A percentile compares a stretch with the other conserved stretches of the same genome.
Conservation (phyloP, 2,888 invertebrate species). For the Eilema sororculum region DNA sequence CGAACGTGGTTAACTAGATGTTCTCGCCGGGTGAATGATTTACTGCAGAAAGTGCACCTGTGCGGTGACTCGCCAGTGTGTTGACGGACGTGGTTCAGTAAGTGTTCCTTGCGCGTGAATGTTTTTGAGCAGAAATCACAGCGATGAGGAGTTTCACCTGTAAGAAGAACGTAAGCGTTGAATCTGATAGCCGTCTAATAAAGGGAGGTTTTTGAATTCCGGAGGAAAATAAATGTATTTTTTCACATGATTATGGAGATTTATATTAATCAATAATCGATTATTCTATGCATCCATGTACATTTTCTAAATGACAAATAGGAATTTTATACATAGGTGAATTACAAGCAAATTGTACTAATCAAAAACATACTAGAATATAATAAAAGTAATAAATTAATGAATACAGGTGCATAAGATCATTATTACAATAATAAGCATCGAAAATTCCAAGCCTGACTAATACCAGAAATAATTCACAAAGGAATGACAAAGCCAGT, state of each 20-base stretch:
- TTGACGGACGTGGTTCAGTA: constrained; percentile 92
- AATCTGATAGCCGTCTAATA: background rate
- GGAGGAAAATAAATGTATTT: background rate
- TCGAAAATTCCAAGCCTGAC: constrained; percentile 68
- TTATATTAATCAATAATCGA: background rate
- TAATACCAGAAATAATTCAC: constrained; percentile 54
- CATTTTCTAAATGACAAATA: background rate
- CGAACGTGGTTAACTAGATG: constrained; percentile 95
- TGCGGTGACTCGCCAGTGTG: constrained; percentile 94
- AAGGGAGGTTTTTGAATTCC: background rate
- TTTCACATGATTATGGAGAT: background rate
- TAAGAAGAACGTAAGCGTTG: constrained; percentile 19
- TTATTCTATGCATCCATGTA: background rate
- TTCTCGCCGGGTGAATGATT: constrained; percentile 95
- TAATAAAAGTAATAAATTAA: constrained; percentile 10
- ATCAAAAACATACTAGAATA: background rate
- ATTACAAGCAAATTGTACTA: background rate
- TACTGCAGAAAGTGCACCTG: constrained; percentile 94
- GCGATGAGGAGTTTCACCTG: constrained; percentile 91
- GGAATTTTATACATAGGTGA: background rate
- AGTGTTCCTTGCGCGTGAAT: constrained; percentile 92
- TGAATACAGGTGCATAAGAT: background rate
- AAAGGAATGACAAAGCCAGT: constrained; percentile 2
- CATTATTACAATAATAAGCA: constrained; percentile 1
- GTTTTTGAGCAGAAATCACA: constrained; percentile 93